phyloP scores from a whole-genome alignment of 2,113 vertebrate species.

The Tyrannus savana region DNA sequence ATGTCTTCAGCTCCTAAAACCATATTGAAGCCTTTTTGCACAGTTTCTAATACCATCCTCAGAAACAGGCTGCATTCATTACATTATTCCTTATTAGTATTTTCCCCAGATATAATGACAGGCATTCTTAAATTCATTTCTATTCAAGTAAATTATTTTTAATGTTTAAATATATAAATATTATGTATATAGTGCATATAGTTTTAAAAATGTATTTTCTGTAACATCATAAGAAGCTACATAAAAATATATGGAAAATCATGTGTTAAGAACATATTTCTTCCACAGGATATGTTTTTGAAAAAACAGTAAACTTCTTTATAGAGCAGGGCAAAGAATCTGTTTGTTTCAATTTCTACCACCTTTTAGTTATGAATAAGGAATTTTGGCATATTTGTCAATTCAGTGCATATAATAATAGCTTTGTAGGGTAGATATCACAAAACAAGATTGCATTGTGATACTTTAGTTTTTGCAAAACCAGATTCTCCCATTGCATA shows the following conservation, averaged over 20 bases:
- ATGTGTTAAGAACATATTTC: not conserved
- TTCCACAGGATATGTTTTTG: not conserved
- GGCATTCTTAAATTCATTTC: not conserved
- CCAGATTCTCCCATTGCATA: not conserved
- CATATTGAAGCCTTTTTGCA: not conserved
- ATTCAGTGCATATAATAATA: not conserved
- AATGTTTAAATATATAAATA: not conserved
- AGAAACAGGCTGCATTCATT: not conserved
- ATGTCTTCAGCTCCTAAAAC: not conserved
- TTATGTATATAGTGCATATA: not conserved
- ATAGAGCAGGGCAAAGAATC: not conserved
- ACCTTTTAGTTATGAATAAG: not conserved
- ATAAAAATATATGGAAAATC: not conserved
- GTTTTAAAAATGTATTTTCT: not conserved
- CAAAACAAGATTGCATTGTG: not conserved
- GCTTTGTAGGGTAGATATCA: not conserved
- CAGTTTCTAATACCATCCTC: not conserved
- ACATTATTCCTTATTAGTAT: not conserved
- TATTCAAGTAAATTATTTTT: not conserved
- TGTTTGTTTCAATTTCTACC: not conserved
- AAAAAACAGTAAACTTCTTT: not conserved
- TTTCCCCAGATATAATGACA: not conserved
- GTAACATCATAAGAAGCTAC: not conserved
- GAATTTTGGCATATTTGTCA: not conserved
- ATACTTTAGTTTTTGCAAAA: not conserved